Conservation (phyloP, 2,888 invertebrate genomes). For the Andrena bucephala region DNA sequence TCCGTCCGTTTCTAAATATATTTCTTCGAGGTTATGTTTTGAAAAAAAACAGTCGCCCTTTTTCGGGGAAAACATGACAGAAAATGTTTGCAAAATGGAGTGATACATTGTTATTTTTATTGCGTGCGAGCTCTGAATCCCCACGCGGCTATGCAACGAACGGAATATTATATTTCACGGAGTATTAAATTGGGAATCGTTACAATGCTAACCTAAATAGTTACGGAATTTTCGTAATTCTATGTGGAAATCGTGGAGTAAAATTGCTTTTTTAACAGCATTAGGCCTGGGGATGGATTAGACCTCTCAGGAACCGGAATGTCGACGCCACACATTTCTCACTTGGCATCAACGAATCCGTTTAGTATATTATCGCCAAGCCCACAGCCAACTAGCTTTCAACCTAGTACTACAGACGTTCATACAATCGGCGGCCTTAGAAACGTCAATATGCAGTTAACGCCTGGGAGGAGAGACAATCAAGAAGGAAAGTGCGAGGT, state of each 20-base stretch:
- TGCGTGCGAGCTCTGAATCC: neutral
- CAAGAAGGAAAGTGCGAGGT: conserved; percentile 82
- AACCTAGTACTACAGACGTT: conserved; percentile 75
- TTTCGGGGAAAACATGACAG: conserved; percentile 57
- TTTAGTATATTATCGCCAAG: conserved; percentile 74
- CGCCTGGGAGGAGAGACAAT: conserved; percentile 78
- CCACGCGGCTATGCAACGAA: neutral
- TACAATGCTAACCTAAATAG: conserved; percentile 3
- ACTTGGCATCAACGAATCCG: conserved; percentile 71
- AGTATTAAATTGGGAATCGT: conserved; percentile 1
- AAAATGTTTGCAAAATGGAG: conserved; percentile 46
- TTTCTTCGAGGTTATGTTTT: conserved; percentile 63
- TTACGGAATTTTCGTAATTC: neutral
- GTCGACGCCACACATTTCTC: conserved; percentile 75
- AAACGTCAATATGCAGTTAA: conserved; percentile 77
- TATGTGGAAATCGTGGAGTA: neutral
- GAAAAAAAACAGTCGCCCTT: conserved; percentile 25
- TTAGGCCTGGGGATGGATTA: conserved; percentile 73
- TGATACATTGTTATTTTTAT: neutral
- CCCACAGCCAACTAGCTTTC: conserved; percentile 77
- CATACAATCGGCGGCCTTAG: conserved; percentile 78
- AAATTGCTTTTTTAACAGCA: conserved; percentile 62
- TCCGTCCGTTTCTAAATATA: neutral
- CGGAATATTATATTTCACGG: neutral
- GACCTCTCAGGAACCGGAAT: conserved; percentile 73